Base-by-base conservation (phyloP, 2,888 invertebrate genomes). In the Oeneis ivallda region DNA sequence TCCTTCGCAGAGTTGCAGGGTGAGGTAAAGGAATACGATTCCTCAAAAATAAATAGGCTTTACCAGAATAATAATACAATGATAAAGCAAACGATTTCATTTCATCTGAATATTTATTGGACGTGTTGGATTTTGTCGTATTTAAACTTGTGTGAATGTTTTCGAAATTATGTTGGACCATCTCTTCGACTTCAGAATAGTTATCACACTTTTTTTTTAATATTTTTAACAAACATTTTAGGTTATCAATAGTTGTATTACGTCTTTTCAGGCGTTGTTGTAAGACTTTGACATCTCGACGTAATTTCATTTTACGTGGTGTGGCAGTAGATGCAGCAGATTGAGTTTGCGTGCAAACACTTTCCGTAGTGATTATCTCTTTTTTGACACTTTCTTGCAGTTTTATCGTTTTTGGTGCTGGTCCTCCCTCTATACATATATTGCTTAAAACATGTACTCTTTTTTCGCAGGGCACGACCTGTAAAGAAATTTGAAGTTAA, bases 1-100 rank as follows among this genome's bases (percentile, higher is more conserved):
- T 56, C 41, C 57, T 64, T 58, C 63, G 56, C 39, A 64, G 37
- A 50, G 63, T 64, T 50, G 49, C 63, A 50, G 57, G 63, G 47
- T 64, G 57, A 34, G 63, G 63, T 15, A 57, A 41, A 64, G 49
- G 32, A 32, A 64, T 56, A 43, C 37, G 63, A 56, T 63, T 57
- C 37, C 63, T 63, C 43, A 63, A 56, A 49, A 63, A 63, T 11
- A 49, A 15, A 53, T 49, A 47, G 9, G 63, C 56, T 57, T 57
- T 57, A 19, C 19, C 57, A 19, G 41, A 57, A 41, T 57, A 53
- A 53, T 47, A 17, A 15, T 47, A 47, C 17, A 17, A 47, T 9
- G 47, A 47, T 17, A 17, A 17, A 17, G 47, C 47, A 17, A 47
- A 47, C 9, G 47, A 47, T 17, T 47, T 47, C 7, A 47, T 17